These are phyloP conservation scores for Lepetodrilus schrolli DNA, from an alignment of 2,888 invertebrate species.

Conservation along the genomic window DNA sequence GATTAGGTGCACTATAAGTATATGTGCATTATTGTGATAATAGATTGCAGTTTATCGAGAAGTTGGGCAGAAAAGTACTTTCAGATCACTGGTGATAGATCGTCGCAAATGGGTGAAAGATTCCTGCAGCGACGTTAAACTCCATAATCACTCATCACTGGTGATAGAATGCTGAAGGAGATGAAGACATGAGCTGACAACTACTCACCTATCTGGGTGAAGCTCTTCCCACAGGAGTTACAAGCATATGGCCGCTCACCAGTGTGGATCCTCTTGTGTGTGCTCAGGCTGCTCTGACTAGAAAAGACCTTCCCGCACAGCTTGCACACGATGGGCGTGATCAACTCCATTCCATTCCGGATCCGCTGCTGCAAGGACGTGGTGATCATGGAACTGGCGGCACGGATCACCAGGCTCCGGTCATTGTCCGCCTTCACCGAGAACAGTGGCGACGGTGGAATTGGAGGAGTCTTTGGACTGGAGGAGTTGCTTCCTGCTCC, in stretches of 20 bases:
- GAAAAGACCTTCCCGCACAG: constrained; percentile 67
- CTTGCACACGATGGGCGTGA: constrained; percentile 52
- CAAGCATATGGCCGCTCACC: constrained; percentile 67
- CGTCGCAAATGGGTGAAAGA: no score
- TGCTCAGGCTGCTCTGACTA: constrained; percentile 64
- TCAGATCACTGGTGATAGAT: no score
- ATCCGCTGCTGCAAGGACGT: constrained; percentile 37
- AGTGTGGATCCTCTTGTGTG: constrained; percentile 67
- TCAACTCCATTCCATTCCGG: constrained; percentile 32
- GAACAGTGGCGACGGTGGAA: neutral
- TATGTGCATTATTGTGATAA: no score
- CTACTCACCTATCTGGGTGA: constrained; percentile 70
- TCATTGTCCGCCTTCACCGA: constrained; percentile 9
- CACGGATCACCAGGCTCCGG: constrained; percentile 22
- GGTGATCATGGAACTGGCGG: constrained; percentile 25
- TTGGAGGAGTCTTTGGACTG: neutral
- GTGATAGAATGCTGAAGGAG: no score
- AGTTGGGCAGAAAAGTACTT: no score
- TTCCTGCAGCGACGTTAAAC: no score
- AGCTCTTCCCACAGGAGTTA: constrained; percentile 63
- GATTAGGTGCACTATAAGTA: no score
- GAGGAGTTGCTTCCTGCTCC: neutral
- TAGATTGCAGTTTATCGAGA: no score
- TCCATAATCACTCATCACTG: no score
- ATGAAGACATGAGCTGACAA: no score